Conservation (phyloP, 2,888 invertebrate genomes). For the Drosophila mettleri region DNA sequence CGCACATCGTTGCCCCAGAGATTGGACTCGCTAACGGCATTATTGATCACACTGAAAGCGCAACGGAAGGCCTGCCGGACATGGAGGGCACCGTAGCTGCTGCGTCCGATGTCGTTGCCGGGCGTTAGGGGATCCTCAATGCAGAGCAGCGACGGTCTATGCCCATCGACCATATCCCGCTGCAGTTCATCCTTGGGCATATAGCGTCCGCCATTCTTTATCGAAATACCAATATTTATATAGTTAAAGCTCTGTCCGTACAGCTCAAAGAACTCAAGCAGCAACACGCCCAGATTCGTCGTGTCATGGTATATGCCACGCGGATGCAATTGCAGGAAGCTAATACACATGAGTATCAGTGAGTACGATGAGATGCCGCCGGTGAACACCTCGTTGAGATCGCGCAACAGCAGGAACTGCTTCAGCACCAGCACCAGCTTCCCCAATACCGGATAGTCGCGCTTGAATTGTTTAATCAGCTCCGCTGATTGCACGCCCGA, state of each 20-base stretch:
- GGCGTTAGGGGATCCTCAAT: conserved; percentile 99
- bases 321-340: conserved; percentile 97
- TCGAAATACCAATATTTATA: conserved; percentile 93
- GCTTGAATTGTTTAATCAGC: conserved; percentile 96
- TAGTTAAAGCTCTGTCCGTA: conserved; percentile 99
- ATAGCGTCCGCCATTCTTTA: conserved; percentile 96
- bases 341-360: conserved; percentile 98
- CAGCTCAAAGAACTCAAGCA: conserved; percentile 98
- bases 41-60: conserved; percentile 94
- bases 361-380: conserved; percentile 99
- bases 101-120: conserved; percentile 98
- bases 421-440: conserved; percentile 98
- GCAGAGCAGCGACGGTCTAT: conserved; percentile 96
- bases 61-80: conserved; percentile 98
- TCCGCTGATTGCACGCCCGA: conserved; percentile 98
- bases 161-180: conserved; percentile 97
- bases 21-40: conserved; percentile 88
- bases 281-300: conserved; percentile 95
- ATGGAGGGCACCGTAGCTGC: conserved; percentile 91
- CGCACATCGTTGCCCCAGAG: conserved; percentile 86
- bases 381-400: conserved; percentile 99
- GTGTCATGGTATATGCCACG: conserved; percentile 90
- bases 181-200: conserved; percentile 97
- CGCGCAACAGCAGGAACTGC: conserved; percentile 98
- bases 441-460: conserved; percentile 94